Base-by-base conservation (phyloP, 2,888 invertebrate genomes). In the Callosobruchus maculatus region DNA sequence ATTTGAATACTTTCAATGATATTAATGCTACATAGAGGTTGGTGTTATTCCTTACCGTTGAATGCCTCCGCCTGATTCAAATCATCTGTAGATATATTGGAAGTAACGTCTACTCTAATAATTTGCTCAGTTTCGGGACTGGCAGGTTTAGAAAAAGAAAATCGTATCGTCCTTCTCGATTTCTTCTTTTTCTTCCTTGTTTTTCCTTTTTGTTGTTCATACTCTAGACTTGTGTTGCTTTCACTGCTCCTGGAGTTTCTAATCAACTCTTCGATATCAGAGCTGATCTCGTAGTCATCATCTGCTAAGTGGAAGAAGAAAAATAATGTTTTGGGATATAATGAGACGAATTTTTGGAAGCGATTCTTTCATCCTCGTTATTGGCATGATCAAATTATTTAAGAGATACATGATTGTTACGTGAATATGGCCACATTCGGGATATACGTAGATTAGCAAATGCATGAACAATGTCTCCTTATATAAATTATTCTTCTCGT, bases 61-160 rank as follows among this genome's bases (percentile, higher is more conserved):
- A 18, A 26, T 70, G n/a, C 20, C 21, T 21, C 22, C 2, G 26
- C 22, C 20, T 70, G 20, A 4, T 20, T 70, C 70, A 70, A 21
- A 18, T 71, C 81, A 21, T 84, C 84, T 31, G 81, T 72, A 3
- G 85, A 83, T 74, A 84, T 81, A 78, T 82, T 86, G 22, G 87
- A 86, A 22, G 84, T 85, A 21, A 87, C 85, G 77, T 87, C 87
- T 18, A 87, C 86, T 72, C 87, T 80, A 71, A 87, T 87, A 13
- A 87, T 81, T 80, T 87, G 86, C 74, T 85, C 83, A 0, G 86
- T 87, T 77, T 85, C 82, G 3, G 87, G 87, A 80, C 86, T 87
- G 3, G 84, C 82, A 0, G 86, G 84, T 74, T 83, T 85, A 4
- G 86, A 86, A 74, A 86, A 77, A 21, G 84, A 83, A 76, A 86